These are phyloP conservation scores for Puffinus mauretanicus DNA, from an alignment of 2,113 vertebrate species.

Conservation along the genomic window DNA sequence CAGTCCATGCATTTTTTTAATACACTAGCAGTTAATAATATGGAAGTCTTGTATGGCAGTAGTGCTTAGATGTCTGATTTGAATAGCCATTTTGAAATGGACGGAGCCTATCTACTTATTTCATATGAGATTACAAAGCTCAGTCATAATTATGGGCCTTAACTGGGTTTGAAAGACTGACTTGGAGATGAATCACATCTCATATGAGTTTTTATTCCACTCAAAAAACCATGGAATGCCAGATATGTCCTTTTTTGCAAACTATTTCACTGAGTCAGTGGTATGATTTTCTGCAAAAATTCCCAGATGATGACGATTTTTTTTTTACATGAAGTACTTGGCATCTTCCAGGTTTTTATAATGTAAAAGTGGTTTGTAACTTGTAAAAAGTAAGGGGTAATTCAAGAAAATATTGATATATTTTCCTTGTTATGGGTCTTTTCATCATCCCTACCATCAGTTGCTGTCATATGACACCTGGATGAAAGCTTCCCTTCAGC, in stretches of 20 bases:
- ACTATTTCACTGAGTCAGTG: neutral
- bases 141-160: neutral
- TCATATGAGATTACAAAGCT: neutral
- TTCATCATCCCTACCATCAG: neutral
- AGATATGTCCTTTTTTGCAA: neutral
- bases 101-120: neutral
- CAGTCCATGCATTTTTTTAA: neutral
- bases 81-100: neutral
- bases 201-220: neutral
- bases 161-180: neutral
- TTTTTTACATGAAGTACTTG: neutral
- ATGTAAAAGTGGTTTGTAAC: neutral
- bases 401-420: neutral
- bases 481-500: neutral
- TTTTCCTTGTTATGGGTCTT: neutral
- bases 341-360: neutral
- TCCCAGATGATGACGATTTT: neutral
- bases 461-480: neutral
- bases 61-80: neutral
- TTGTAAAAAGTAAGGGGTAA: neutral
- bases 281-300: neutral
- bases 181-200: neutral
- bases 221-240: neutral
- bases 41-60: neutral
- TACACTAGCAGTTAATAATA: neutral